Evolutionary conservation across 2,888 invertebrate species (phyloP).

Genomic region (Amiota mariae): DNA sequence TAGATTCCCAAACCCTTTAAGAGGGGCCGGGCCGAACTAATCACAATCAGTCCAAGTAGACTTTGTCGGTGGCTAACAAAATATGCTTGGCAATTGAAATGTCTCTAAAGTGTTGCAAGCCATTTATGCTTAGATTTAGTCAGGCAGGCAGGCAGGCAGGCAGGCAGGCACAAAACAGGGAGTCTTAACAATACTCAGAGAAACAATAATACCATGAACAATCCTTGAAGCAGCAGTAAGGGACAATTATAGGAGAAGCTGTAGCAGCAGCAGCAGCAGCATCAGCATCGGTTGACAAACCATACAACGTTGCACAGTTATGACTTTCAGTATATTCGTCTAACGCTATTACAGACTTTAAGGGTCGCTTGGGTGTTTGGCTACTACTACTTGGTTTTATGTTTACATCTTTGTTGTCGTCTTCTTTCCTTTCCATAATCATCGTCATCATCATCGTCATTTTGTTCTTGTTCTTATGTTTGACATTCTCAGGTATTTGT

Average conservation of each 20-base stretch:
- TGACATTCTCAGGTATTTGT: neutral
- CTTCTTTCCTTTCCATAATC: too few relatives aligned
- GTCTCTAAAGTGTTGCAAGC: constrained; percentile 25
- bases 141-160: neutral
- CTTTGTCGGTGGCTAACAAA: neutral
- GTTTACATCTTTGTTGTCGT: too few relatives aligned
- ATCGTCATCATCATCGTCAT: neutral
- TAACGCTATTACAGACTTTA: constrained; percentile 17
- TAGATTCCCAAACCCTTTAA: too few relatives aligned
- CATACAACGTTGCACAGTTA: neutral
- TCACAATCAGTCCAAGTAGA: neutral
- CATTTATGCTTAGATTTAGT: constrained; percentile 7
- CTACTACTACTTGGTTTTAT: too few relatives aligned
- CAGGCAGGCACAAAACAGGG: neutral
- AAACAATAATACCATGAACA: neutral
- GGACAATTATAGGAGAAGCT: neutral
- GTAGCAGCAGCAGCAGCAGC: neutral
- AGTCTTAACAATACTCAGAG: neutral
- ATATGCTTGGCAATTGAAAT: constrained; percentile 12
- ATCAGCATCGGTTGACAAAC: neutral
- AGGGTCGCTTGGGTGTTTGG: neutral
- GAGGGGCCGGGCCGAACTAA: too few relatives aligned
- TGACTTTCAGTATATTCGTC: constrained; percentile 7
- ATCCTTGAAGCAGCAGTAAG: neutral
- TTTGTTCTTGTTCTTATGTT: neutral